Conservation (phyloP, 2,797 vertebrate genomes). For the Epinephelus coioides region DNA sequence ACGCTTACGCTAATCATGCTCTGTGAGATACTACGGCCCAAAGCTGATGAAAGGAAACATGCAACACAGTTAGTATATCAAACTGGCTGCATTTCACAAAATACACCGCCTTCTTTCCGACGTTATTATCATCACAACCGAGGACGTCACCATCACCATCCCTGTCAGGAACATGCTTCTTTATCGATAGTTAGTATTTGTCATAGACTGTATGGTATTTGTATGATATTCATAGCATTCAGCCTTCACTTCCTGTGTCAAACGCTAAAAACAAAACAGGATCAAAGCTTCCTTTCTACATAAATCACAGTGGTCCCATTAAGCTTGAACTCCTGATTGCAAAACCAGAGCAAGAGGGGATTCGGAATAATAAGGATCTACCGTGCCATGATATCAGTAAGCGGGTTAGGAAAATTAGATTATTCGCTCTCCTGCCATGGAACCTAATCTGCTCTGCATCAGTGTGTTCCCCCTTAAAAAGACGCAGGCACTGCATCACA, state of each 20-base stretch:
- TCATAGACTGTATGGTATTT: neutral
- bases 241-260: slow-evolving; percentile 48
- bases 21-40: slow-evolving; percentile 84
- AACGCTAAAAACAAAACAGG: slow-evolving; percentile 47
- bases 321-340: slow-evolving; percentile 64
- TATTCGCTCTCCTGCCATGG: slow-evolving; percentile 73
- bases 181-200: neutral
- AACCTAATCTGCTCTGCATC: slow-evolving; percentile 77
- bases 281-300: slow-evolving; percentile 55
- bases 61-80: slow-evolving; percentile 60
- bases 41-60: slow-evolving; percentile 86
- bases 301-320: slow-evolving; percentile 47
- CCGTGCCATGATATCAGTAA: slow-evolving; percentile 73
- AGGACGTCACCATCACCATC: neutral
- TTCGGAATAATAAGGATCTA: slow-evolving; percentile 69
- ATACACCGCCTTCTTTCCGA: slow-evolving; percentile 41
- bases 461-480: slow-evolving; percentile 53
- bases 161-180: neutral
- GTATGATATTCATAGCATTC: slow-evolving; percentile 27
- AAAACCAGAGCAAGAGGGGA: slow-evolving; percentile 69
- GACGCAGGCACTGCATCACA: slow-evolving; percentile 34
- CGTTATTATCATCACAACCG: slow-evolving; percentile 45
- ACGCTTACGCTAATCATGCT: slow-evolving; percentile 84
- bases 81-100: slow-evolving; percentile 69
- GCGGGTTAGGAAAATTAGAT: slow-evolving; percentile 80